These are phyloP conservation scores for Metacarcinus magister DNA, from an alignment of 2,888 invertebrate genomes.

Conservation along the genomic window DNA sequence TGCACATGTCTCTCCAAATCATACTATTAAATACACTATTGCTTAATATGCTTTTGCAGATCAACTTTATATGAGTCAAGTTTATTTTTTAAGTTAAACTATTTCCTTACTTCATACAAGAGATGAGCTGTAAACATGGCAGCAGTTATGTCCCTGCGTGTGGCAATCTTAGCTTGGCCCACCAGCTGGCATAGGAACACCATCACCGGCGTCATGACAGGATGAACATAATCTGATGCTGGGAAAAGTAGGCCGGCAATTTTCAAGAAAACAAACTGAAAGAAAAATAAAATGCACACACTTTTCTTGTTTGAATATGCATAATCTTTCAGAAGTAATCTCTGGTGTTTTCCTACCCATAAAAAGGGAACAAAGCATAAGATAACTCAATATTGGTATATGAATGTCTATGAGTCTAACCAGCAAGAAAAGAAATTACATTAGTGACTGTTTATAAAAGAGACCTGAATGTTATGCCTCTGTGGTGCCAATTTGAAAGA, in stretches of 20 bases:
- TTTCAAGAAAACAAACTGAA: conserved; percentile 90
- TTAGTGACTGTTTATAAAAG: too few relatives aligned
- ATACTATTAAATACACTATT: too few relatives aligned
- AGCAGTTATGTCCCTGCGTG: conserved; percentile 89
- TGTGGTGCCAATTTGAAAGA: too few relatives aligned
- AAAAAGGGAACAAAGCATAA: neutral
- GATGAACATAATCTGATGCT: conserved; percentile 95
- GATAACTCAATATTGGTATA: too few relatives aligned
- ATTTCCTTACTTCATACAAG: conserved; percentile 88
- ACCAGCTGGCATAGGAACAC: conserved; percentile 93
- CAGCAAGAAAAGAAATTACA: too few relatives aligned
- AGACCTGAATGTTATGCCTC: too few relatives aligned
- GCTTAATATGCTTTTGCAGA: too few relatives aligned
- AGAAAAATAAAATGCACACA: neutral
- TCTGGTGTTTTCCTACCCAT: neutral
- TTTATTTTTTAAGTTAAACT: neutral
- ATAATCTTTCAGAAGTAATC: neutral
- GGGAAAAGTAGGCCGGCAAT: conserved; percentile 92
- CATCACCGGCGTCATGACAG: conserved; percentile 92
- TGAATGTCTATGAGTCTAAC: too few relatives aligned
- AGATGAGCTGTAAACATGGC: conserved; percentile 91
- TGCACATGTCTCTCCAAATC: too few relatives aligned
- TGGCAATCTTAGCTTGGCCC: conserved; percentile 87
- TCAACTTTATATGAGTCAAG: neutral
- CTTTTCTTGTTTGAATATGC: too few relatives aligned